Conservation (phyloP, 2,113 vertebrate species). For the Cairina moschata region DNA sequence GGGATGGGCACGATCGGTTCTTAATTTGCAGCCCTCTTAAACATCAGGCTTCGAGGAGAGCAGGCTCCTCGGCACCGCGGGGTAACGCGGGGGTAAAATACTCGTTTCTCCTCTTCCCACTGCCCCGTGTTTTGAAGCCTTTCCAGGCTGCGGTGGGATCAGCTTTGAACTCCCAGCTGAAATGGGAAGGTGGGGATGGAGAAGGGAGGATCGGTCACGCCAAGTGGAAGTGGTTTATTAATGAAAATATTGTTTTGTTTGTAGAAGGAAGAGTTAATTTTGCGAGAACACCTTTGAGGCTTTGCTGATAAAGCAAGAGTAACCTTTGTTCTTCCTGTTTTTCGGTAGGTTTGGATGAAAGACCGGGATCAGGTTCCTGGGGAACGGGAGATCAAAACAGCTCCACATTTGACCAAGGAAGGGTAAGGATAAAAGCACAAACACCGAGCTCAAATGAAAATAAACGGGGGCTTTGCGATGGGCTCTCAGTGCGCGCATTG, state of each 20-base stretch:
- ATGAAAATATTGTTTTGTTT: constrained; percentile 71
- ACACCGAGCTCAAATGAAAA: background rate
- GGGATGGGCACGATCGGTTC: background rate
- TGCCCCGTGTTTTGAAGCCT: constrained; percentile 4
- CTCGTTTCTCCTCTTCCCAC: constrained; percentile 28
- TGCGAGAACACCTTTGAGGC: constrained; percentile 64
- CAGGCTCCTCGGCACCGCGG: background rate
- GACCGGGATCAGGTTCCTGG: constrained; percentile 91
- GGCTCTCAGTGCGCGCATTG: fast-evolving
- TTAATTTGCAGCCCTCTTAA: background rate
- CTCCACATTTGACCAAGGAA: constrained; percentile 91
- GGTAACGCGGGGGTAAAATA: background rate
- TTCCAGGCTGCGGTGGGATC: background rate
- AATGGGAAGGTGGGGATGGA: constrained; percentile 50
- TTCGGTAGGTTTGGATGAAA: constrained; percentile 87
- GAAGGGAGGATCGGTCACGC: background rate
- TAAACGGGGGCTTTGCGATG: background rate
- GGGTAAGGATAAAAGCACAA: constrained; percentile 81
- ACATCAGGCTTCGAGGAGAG: fast-evolving
- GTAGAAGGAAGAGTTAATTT: constrained; percentile 72
- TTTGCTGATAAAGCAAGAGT: constrained; percentile 69
- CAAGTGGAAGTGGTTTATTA: constrained; percentile 53
- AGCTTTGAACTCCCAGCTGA: constrained; percentile 19
- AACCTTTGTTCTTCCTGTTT: constrained; percentile 64
- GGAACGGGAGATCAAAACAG: constrained; percentile 90